Evolutionary conservation across 2,113 vertebrate genomes (phyloP).

Genomic region (Oenanthe melanoleuca): DNA sequence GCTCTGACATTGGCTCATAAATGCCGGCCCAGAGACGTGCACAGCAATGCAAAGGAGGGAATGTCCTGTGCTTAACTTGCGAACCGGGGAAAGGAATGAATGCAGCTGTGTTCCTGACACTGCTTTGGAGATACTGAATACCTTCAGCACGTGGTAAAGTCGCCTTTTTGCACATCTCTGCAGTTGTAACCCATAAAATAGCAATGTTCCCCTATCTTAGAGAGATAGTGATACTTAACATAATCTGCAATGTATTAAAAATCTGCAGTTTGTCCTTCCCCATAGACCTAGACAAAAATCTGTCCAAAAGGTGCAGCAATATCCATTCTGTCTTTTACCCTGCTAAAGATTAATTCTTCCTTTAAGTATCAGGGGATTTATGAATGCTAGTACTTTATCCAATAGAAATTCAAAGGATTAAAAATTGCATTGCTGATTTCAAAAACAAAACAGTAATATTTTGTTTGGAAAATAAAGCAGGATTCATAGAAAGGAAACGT

Average conservation of each 20-base stretch:
- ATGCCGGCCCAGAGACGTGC: neutral
- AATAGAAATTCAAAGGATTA: neutral
- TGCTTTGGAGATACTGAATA: neutral
- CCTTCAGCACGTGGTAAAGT: neutral
- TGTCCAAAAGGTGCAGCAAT: neutral
- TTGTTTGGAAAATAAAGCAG: neutral
- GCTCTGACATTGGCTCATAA: neutral
- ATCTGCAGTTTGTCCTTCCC: neutral
- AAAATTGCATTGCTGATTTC: neutral
- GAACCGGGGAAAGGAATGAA: neutral
- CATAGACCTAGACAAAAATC: neutral
- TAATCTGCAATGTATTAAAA: neutral
- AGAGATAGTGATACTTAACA: neutral
- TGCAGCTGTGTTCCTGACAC: neutral
- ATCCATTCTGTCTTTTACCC: neutral
- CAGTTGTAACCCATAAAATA: neutral
- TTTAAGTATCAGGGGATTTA: neutral
- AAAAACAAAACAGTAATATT: neutral
- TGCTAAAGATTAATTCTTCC: neutral
- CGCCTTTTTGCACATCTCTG: neutral
- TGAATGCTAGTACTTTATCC: neutral
- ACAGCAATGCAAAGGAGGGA: neutral
- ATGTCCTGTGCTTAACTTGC: neutral
- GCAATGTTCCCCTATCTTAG: neutral
- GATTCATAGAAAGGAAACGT: neutral